Evolutionary conservation across 2,888 invertebrate species (phyloP), one percentile per base, ranked within the genome.

Genomic region (Pharmacophagus antenor): DNA sequence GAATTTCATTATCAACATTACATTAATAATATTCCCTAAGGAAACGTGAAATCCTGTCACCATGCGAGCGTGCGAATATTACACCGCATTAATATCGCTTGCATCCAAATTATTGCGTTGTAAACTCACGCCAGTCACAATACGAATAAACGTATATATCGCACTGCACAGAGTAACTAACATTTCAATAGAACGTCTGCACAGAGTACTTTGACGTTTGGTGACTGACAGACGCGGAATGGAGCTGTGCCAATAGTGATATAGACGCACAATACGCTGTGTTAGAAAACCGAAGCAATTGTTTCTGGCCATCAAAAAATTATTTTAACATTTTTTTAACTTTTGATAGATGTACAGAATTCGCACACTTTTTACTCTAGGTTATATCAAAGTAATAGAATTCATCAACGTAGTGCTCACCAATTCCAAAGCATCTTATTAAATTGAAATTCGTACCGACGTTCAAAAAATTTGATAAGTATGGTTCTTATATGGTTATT

Each of bases 1-100:
- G 25, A 56, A 56, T 31, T 51, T 44, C 6, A 57, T 51, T 31
- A 51, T 17, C 46, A 15, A 27, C 15, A 31, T 46, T 46, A 37
- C 44, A 50, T 50, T 42, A 57, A 50, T 51, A 51, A 51, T 57
- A 55, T 55, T 55, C 10, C 47, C 47, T 22, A 27, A 44, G 31
- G 47, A 31, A 47, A 18, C 42, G 20, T 48, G 52, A 46, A 53
- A 37, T 41, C 25, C 46, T 58, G 53, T 53, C 58, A 47, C 58
- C 31, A 17, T 41, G 44, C 52, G 18, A 18, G n/a, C 20, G 49
- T 41, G 56, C 27, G 51, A 52, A 52, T 58, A 52, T 58, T 58
- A 58, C 37, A 58, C 52, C 46, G 23, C 58, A 47, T 37, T 48
- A 17, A 53, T 53, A 18, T n/a, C 25, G 41, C 8, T 22, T 37